Conservation (phyloP, 1,140 invertebrate genomes). For the Myzus persicae region DNA sequence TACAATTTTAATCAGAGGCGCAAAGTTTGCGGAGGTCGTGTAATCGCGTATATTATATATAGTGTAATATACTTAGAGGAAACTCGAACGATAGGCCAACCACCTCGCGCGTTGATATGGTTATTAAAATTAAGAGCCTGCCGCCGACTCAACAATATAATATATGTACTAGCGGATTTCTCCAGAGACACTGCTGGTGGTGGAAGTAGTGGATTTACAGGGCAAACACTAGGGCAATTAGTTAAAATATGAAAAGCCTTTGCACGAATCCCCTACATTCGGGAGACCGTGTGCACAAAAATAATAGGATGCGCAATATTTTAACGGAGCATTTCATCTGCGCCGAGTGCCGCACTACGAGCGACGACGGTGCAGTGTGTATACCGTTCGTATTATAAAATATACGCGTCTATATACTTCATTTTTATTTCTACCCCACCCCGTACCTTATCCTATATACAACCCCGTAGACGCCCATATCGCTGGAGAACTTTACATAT, state of each 20-base stretch:
- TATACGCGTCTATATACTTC: neutral
- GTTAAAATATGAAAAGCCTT: slow-evolving; percentile 1
- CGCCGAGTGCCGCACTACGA: neutral
- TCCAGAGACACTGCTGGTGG: neutral
- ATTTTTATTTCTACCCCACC: neutral
- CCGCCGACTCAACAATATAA: neutral
- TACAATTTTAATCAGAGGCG: slow-evolving; percentile 27
- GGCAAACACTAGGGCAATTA: neutral
- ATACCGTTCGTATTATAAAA: neutral
- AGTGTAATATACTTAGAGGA: neutral
- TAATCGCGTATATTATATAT: neutral
- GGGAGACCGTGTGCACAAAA: neutral
- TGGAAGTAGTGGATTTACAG: neutral
- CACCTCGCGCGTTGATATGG: neutral
- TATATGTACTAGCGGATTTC: neutral
- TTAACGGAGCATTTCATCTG: slow-evolving; percentile 1
- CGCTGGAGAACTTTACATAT: slow-evolving; percentile 35
- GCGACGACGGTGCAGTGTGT: no score
- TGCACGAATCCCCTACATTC: neutral
- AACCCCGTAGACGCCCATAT: neutral
- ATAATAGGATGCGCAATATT: neutral
- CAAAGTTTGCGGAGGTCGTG: neutral
- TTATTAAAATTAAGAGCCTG: slow-evolving; percentile 31
- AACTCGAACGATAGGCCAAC: neutral
- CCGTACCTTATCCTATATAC: neutral